These are phyloP conservation scores for Nemoura dubitans DNA, from an alignment of 2,888 invertebrate genomes.

Conservation along the genomic window DNA sequence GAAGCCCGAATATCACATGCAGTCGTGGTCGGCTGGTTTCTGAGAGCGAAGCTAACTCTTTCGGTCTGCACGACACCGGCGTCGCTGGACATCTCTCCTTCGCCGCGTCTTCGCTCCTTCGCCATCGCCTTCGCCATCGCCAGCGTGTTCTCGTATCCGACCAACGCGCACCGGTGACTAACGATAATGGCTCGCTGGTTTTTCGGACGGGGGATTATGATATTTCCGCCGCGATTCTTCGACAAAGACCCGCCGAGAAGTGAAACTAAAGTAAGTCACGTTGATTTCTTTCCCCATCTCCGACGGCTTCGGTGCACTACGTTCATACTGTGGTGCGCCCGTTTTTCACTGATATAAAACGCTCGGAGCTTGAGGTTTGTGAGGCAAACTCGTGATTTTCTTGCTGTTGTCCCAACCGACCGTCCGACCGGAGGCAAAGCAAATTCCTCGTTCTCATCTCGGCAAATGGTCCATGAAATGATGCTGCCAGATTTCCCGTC, in stretches of 20 bases:
- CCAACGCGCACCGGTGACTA: neutral
- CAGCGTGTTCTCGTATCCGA: neutral
- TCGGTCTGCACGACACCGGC: too few species aligned
- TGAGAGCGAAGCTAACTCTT: neutral
- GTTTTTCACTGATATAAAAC: neutral
- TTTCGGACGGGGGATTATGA: conserved; percentile 27
- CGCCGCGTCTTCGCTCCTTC: neutral
- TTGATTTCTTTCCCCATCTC: too few species aligned
- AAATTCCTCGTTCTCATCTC: neutral
- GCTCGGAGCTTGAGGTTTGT: neutral
- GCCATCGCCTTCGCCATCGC: neutral
- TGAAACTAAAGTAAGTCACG: neutral
- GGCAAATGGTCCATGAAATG: conserved; percentile 12
- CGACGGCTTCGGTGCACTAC: neutral
- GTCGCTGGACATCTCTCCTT: neutral
- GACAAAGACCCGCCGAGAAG: conserved; percentile 53
- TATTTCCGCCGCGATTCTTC: conserved; percentile 20
- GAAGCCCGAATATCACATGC: neutral
- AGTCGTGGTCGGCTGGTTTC: conserved; percentile 3
- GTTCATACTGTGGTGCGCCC: neutral
- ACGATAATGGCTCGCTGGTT: conserved; percentile 34
- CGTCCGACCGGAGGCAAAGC: neutral
- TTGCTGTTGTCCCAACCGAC: neutral
- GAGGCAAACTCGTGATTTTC: neutral
- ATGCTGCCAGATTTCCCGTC: neutral